Conservation (phyloP, 2,797 vertebrate species). For the Podarcis lilfordi region DNA sequence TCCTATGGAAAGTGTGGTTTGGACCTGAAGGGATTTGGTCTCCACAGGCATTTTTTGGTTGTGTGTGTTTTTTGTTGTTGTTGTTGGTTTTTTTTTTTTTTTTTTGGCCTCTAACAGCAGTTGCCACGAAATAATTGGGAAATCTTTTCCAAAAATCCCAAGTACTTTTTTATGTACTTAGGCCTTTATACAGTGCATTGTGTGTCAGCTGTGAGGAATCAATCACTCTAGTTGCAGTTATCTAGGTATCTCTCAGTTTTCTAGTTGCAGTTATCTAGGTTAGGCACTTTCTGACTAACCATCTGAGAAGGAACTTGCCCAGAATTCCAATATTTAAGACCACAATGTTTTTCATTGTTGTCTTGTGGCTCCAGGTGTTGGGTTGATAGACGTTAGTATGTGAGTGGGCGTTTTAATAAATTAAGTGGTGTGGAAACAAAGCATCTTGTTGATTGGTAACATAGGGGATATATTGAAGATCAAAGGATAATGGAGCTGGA, state of each 20-base stretch:
- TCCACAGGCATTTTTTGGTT: background rate
- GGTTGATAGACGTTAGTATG: too few species aligned
- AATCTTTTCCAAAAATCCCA: background rate
- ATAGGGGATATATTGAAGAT: too few species aligned
- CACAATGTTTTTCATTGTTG: background rate
- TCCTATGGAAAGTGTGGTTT: background rate
- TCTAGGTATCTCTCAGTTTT: background rate
- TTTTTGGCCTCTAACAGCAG: background rate
- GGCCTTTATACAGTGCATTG: background rate
- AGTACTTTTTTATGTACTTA: background rate
- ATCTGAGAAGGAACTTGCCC: background rate
- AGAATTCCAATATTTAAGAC: background rate
- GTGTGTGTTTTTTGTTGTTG: too few species aligned
- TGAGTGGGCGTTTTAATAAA: too few species aligned
- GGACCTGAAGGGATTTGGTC: background rate
- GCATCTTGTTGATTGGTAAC: too few species aligned
- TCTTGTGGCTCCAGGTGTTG: too few species aligned
- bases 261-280: background rate
- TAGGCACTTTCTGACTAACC: background rate
- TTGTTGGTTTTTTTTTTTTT: too few species aligned
- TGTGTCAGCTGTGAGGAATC: background rate
- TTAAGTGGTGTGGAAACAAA: too few species aligned
- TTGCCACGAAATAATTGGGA: background rate
- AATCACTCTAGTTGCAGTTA: background rate
- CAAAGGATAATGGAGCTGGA: too few species aligned